phyloP scores from a whole-genome alignment of 2,797 vertebrate genomes.

The Pelochelys cantorii region DNA sequence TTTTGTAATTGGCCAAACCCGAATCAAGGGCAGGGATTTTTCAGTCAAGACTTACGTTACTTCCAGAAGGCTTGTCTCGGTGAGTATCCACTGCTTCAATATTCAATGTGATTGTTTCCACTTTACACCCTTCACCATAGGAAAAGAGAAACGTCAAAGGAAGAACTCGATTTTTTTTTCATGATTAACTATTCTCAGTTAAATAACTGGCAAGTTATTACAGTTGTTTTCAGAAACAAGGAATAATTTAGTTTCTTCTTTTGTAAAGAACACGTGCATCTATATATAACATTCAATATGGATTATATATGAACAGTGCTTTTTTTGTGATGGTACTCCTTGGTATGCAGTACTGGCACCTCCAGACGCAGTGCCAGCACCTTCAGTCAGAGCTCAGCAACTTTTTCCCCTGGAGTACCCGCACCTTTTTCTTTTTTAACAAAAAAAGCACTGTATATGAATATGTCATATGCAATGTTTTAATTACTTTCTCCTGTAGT shows the following conservation, averaged over 20 bases:
- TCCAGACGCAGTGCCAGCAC: too few species aligned
- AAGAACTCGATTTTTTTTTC: neutral
- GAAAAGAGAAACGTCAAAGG: neutral
- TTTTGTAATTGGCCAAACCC: neutral
- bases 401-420: too few species aligned
- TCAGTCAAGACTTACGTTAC: constrained; percentile 83
- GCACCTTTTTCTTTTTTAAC: too few species aligned
- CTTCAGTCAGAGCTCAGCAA: too few species aligned
- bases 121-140: constrained; percentile 90
- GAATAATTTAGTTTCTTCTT: fast-evolving
- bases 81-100: constrained; percentile 97
- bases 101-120: constrained; percentile 91
- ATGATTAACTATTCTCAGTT: neutral
- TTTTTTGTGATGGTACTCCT: too few species aligned
- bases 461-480: neutral
- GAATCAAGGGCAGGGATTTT: fast-evolving
- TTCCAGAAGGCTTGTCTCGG: constrained; percentile 87
- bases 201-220: neutral
- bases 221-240: fast-evolving
- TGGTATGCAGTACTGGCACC: too few species aligned
- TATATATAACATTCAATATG: fast-evolving
- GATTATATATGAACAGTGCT: neutral
- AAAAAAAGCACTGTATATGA: too few species aligned
- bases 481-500: fast-evolving
- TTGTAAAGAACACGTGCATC: neutral